A percentile compares a stretch with the other conserved stretches of the same genome.
phyloP scores from a whole-genome alignment of 2,113 vertebrate genomes.

The Pardalotus punctatus region DNA sequence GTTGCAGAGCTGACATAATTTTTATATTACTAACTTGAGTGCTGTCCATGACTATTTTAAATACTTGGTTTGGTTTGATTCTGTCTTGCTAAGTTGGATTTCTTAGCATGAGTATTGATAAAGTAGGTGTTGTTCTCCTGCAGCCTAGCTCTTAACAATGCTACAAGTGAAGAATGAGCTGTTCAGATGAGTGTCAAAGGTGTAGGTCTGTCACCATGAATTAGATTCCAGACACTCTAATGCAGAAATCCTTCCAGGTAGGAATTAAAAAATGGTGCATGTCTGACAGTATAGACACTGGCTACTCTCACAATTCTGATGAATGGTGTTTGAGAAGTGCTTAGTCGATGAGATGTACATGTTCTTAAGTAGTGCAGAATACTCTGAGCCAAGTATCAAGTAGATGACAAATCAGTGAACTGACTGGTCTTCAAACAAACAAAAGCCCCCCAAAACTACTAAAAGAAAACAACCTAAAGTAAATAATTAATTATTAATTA shows the following conservation, averaged over 20 bases:
- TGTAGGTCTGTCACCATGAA: neutral
- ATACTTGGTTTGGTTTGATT: neutral
- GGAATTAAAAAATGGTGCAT: neutral
- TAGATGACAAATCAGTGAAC: neutral
- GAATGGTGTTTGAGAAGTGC: neutral
- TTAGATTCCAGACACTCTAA: neutral
- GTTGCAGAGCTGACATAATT: neutral
- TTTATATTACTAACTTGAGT: neutral
- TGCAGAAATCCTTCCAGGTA: neutral
- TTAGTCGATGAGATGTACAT: neutral
- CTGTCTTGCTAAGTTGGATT: neutral
- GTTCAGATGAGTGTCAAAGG: neutral
- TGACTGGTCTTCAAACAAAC: neutral
- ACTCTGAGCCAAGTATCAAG: neutral
- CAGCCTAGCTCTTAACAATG: neutral
- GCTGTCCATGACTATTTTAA: neutral
- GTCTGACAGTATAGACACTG: neutral
- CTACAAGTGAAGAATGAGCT: neutral
- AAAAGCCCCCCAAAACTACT: neutral
- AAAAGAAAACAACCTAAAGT: neutral
- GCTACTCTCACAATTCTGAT: neutral
- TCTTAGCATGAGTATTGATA: neutral
- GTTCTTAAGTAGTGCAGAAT: neutral
- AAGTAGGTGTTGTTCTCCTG: neutral
- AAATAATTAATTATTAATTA: neutral